phyloP scores from a whole-genome alignment of 35 echinoderm and acorn worm genomes.

The Acanthaster planci region DNA sequence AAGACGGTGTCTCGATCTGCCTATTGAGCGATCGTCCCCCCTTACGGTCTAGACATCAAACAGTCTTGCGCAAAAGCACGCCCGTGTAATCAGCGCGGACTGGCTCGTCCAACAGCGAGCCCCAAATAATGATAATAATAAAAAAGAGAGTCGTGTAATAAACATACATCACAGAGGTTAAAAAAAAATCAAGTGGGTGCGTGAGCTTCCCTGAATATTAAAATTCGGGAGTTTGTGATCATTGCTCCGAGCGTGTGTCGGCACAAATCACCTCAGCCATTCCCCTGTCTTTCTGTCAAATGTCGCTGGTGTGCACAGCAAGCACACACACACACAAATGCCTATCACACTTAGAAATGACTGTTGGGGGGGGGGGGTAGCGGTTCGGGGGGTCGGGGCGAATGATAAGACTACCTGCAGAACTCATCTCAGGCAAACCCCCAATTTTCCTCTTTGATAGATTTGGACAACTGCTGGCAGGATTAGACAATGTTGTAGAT shows the following conservation, averaged over 20 bases:
- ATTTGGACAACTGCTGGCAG: constrained; percentile 4
- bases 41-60: neutral
- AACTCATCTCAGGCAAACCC: neutral
- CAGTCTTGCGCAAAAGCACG: neutral
- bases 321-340: neutral
- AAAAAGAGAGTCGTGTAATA: constrained; percentile 19
- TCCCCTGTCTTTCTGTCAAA: constrained; percentile 18
- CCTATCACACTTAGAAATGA: neutral
- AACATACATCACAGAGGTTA: constrained; percentile 1
- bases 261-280: neutral
- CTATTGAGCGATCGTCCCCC: no score
- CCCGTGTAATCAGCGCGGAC: neutral
- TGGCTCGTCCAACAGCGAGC: neutral
- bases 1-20: no score
- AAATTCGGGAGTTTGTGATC: constrained; percentile 21
- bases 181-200: neutral
- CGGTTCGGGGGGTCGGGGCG: neutral
- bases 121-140: constrained; percentile 11
- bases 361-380: no score
- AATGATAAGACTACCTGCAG: neutral
- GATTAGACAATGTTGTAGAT: neutral
- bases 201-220: constrained; percentile 13
- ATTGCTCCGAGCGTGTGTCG: constrained; percentile 12
- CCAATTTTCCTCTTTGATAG: neutral
- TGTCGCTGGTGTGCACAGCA: neutral